These are phyloP conservation scores for Lypha dubia DNA, from an alignment of 2,888 invertebrate genomes.

Conservation along the genomic window DNA sequence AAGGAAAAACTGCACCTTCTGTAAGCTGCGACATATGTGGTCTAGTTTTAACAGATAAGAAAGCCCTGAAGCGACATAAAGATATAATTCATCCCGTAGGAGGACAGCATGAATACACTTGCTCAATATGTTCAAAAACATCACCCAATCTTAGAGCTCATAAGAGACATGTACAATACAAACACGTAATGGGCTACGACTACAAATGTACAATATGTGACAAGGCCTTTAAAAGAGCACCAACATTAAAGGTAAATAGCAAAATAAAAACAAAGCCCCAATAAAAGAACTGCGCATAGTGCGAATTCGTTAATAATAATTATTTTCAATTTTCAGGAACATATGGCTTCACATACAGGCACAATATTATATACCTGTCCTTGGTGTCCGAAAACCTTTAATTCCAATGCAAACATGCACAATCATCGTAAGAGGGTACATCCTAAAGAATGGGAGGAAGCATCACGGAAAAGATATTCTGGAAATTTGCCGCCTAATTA, in stretches of 20 bases:
- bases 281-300: too few species aligned
- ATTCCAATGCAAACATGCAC: constrained; percentile 80
- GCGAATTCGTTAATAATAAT: too few species aligned
- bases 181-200: constrained; percentile 78
- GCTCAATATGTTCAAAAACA: constrained; percentile 78
- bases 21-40: constrained; percentile 80
- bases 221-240: constrained; percentile 81
- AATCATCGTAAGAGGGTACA: constrained; percentile 80
- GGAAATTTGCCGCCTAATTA: constrained; percentile 60
- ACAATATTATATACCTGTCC: constrained; percentile 79
- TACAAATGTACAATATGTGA: constrained; percentile 81
- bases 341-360: constrained; percentile 80
- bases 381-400: constrained; percentile 80
- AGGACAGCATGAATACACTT: constrained; percentile 78
- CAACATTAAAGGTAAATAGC: constrained; percentile 78
- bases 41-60: constrained; percentile 77
- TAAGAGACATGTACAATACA: constrained; percentile 80
- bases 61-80: constrained; percentile 80
- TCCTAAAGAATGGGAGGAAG: constrained; percentile 80
- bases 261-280: background rate
- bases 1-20: constrained; percentile 76
- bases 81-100: constrained; percentile 79
- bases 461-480: constrained; percentile 68
- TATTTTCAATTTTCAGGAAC: constrained; percentile 75
- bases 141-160: constrained; percentile 79